Conservation (phyloP, 1,140 invertebrate genomes). For the Cryptotermes secundus region DNA sequence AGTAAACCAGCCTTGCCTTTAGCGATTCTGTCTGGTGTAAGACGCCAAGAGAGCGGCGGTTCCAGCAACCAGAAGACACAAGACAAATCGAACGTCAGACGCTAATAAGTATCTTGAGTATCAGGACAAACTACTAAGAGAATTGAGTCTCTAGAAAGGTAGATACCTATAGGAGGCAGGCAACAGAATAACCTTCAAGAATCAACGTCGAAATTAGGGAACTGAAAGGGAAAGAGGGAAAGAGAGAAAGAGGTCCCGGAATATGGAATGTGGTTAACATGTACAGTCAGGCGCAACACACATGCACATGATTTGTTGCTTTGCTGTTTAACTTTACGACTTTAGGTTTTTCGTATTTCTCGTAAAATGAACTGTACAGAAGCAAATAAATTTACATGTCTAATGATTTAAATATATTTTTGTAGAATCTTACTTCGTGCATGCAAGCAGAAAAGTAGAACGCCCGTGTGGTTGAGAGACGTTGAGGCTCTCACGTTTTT, state of each 20-base stretch:
- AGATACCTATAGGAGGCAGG: not conserved
- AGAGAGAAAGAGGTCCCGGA: not conserved
- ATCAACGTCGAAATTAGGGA: not conserved
- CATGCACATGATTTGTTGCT: not conserved
- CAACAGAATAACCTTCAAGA: not conserved
- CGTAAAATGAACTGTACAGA: too few species aligned
- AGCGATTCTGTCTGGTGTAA: not conserved
- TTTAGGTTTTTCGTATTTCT: too few species aligned
- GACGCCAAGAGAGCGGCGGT: not conserved
- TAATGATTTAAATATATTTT: too few species aligned
- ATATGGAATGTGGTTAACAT: not conserved
- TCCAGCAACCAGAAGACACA: not conserved
- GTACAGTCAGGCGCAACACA: not conserved
- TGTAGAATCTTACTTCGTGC: too few species aligned
- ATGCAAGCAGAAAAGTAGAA: too few species aligned
- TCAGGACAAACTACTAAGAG: not conserved
- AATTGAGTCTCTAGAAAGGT: not conserved
- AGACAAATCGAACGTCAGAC: slow-evolving; percentile 5
- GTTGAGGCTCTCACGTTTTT: too few species aligned
- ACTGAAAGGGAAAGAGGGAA: too few species aligned
- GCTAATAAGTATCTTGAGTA: not conserved
- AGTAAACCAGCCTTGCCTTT: not conserved
- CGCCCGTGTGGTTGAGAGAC: too few species aligned
- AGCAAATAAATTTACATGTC: too few species aligned
- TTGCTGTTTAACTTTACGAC: too few species aligned